A percentile compares a stretch with the other conserved stretches of the same genome.
phyloP scores from a whole-genome alignment of 2,888 invertebrate genomes.

The Drosophila austrosaltans region DNA sequence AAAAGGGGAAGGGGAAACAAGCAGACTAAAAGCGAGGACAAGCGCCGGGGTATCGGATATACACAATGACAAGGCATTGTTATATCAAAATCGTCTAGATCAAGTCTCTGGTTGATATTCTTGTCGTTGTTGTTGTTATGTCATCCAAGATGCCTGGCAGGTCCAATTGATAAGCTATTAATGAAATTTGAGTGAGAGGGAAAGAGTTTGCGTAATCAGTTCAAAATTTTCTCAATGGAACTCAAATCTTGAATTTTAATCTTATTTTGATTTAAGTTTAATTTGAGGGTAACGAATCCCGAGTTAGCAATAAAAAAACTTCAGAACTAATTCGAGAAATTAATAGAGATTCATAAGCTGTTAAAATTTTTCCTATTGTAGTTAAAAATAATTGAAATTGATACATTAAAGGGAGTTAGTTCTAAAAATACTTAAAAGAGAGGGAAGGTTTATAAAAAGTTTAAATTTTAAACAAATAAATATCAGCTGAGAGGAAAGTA shows the following conservation, averaged over 20 bases:
- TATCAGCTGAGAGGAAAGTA: too few species aligned
- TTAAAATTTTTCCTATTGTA: too few species aligned
- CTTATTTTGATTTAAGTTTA: background rate
- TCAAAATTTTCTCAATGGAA: background rate
- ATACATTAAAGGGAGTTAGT: too few species aligned
- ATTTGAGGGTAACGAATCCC: background rate
- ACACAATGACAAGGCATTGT: constrained; percentile 66
- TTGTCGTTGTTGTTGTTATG: background rate
- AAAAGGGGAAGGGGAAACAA: constrained; percentile 1
- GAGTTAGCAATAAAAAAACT: background rate
- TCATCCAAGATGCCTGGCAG: constrained; percentile 6
- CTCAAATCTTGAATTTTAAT: background rate
- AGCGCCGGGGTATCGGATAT: constrained; percentile 23
- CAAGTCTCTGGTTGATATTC: background rate
- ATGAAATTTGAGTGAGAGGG: constrained; percentile 8
- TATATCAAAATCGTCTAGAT: constrained; percentile 11
- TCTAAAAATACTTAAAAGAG: too few species aligned
- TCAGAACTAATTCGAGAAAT: background rate
- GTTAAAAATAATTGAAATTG: too few species aligned
- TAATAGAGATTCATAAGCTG: background rate
- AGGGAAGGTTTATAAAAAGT: too few species aligned
- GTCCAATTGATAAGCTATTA: constrained; percentile 11
- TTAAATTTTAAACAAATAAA: too few species aligned
- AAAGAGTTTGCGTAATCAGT: background rate
- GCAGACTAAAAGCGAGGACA: constrained; percentile 1